These are phyloP conservation scores for Euplexia lucipara DNA, from an alignment of 2,888 invertebrate species.

Conservation along the genomic window DNA sequence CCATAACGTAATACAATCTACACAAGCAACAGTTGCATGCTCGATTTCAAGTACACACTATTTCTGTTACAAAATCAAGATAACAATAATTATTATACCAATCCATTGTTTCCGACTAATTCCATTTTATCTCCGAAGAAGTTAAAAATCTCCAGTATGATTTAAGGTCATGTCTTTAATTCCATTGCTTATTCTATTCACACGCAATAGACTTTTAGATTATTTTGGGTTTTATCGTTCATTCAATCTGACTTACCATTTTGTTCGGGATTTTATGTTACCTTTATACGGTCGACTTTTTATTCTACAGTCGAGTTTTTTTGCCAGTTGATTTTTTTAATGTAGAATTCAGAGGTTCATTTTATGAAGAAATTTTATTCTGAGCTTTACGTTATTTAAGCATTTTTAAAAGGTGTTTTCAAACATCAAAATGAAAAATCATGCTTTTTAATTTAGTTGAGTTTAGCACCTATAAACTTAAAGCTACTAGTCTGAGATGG, in stretches of 20 bases:
- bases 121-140: constrained; percentile 51
- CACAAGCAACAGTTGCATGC: constrained; percentile 12
- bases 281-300: constrained; percentile 24
- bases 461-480: no score
- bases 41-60: constrained; percentile 31
- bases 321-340: background rate
- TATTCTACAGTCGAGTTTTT: constrained; percentile 12
- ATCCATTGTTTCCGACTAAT: constrained; percentile 51
- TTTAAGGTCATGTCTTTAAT: constrained; percentile 38
- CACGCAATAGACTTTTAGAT: constrained; percentile 50
- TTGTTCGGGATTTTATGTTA: constrained; percentile 36
- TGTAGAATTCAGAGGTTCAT: background rate
- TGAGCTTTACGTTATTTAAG: background rate
- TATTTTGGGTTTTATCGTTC: constrained; percentile 45
- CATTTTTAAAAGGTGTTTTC: background rate
- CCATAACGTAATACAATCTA: background rate
- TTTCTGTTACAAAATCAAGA: constrained; percentile 44
- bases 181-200: constrained; percentile 42
- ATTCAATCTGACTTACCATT: constrained; percentile 43
- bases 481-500: no score
- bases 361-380: constrained; percentile 1
- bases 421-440: no score
- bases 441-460: no score
- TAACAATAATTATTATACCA: constrained; percentile 42
- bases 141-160: constrained; percentile 31